Evolutionary conservation across 1,140 invertebrate genomes (phyloP).

Genomic region (Wiebesia pumilae): DNA sequence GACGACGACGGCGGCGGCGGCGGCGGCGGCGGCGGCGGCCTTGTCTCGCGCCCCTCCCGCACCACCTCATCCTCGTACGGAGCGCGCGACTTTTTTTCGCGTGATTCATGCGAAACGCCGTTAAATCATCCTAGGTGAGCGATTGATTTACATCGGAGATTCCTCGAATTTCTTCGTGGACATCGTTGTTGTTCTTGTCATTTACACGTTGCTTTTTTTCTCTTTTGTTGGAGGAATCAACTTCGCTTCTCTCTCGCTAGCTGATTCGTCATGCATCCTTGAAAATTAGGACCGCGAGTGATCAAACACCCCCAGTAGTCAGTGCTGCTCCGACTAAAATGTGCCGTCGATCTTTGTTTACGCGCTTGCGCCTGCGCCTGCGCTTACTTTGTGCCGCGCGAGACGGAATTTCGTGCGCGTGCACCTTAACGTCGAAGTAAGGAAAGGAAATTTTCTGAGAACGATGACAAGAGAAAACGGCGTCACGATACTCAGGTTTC

Average conservation of each 20-base stretch:
- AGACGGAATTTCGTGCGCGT: background rate
- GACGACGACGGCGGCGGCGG: background rate
- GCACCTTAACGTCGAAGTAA: background rate
- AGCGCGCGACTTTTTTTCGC: background rate
- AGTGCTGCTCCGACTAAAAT: background rate
- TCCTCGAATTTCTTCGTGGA: background rate
- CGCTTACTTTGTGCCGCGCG: background rate
- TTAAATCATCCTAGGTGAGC: slow-evolving; percentile 7
- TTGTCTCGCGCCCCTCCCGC: background rate
- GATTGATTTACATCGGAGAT: slow-evolving; percentile 14
- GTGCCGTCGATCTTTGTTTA: background rate
- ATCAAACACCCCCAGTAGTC: too few relatives aligned
- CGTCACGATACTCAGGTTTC: background rate
- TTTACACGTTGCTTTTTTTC: background rate
- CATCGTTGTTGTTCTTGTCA: background rate
- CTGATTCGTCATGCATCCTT: background rate
- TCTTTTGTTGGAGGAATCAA: too few relatives aligned
- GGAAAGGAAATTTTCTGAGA: background rate
- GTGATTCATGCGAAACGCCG: slow-evolving; percentile 6
- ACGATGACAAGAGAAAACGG: background rate
- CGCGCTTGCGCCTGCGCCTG: background rate
- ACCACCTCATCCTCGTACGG: background rate
- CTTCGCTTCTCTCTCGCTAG: background rate
- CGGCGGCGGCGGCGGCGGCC: background rate
- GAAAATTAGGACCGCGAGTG: background rate